Conservation (phyloP, 2,888 invertebrate species). For the Pollenia angustigena region DNA sequence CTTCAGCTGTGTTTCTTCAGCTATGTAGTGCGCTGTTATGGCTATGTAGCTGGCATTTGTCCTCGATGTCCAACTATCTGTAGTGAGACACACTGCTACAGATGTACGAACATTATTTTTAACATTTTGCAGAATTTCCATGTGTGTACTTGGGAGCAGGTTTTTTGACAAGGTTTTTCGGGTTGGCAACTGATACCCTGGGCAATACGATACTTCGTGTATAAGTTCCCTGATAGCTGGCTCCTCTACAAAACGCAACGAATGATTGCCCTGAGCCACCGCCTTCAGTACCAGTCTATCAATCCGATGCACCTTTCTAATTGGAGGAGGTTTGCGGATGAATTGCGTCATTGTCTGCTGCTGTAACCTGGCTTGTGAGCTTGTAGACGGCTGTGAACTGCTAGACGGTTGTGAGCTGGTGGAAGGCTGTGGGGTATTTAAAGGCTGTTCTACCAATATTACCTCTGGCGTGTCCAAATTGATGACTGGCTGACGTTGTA, state of each 20-base stretch:
- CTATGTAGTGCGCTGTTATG: constrained; percentile 61
- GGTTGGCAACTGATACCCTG: neutral
- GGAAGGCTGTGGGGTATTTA: too few species aligned
- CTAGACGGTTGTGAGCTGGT: too few species aligned
- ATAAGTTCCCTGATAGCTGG: constrained; percentile 13
- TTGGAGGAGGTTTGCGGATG: too few species aligned
- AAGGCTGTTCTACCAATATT: neutral
- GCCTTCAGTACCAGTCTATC: too few species aligned
- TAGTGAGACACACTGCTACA: constrained; percentile 27
- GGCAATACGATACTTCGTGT: constrained; percentile 10
- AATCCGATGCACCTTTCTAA: too few species aligned
- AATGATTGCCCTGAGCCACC: neutral
- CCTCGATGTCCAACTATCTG: constrained; percentile 58
- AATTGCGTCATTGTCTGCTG: too few species aligned
- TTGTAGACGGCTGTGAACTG: too few species aligned
- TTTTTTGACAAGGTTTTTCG: constrained; percentile 5
- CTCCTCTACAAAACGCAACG: constrained; percentile 13
- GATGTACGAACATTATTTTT: neutral
- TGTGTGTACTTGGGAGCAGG: constrained; percentile 14
- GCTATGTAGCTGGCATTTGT: constrained; percentile 42
- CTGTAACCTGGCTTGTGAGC: too few species aligned
- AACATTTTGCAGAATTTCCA: neutral
- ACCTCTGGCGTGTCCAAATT: neutral
- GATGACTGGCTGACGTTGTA: neutral
- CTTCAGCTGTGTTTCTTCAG: constrained; percentile 7